phyloP scores from a whole-genome alignment of 2,797 vertebrate genomes.

The Alcedo quadribrachys region DNA sequence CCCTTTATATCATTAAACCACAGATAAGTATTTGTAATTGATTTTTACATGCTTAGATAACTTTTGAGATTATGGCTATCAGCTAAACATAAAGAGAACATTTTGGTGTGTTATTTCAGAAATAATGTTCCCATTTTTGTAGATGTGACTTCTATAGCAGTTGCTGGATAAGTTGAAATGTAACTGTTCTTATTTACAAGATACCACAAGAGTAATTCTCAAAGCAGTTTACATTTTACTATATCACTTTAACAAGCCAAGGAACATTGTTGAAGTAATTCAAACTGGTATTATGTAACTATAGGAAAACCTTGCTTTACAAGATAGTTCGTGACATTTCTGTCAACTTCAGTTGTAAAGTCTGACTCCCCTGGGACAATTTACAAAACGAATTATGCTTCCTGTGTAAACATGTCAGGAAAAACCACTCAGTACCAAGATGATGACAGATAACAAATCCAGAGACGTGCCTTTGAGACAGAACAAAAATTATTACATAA shows the following conservation, averaged over 20 bases:
- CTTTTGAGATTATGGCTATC: background rate
- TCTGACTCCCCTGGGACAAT: slow-evolving; percentile 15
- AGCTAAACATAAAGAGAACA: background rate
- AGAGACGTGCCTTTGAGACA: slow-evolving; percentile 19
- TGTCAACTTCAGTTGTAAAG: slow-evolving; percentile 51
- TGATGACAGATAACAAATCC: background rate
- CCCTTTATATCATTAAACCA: background rate
- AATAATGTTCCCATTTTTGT: background rate
- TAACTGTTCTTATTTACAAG: background rate
- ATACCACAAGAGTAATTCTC: background rate
- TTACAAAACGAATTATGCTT: slow-evolving; percentile 46
- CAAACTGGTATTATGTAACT: background rate
- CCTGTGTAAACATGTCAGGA: background rate
- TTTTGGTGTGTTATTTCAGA: background rate
- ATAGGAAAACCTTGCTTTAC: slow-evolving; percentile 39
- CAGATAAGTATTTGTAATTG: background rate
- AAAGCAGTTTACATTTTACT: background rate
- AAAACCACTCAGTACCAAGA: slow-evolving; percentile 1
- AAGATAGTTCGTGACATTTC: slow-evolving; percentile 35
- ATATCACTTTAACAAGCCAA: background rate
- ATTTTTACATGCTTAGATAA: background rate
- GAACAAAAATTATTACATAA: slow-evolving; percentile 23
- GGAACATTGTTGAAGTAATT: background rate
- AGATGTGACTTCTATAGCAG: background rate
- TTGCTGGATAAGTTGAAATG: background rate